Percentiles rank a stretch among this genome's conserved stretches.
Evolutionary conservation across 2,113 vertebrate genomes (phyloP).

Genomic region (Solea senegalensis): DNA sequence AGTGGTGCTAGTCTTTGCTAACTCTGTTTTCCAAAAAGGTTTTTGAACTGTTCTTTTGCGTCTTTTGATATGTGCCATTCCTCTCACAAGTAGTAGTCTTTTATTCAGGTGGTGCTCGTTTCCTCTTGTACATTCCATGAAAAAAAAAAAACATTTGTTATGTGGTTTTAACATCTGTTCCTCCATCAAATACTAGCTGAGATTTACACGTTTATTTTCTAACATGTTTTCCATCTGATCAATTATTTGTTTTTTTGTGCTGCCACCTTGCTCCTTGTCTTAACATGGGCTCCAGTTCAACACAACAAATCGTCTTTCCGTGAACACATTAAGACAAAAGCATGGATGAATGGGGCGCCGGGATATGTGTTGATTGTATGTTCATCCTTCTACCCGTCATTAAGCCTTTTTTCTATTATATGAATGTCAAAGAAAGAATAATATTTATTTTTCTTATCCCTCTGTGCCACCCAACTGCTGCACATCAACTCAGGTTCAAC

Average conservation of each 20-base stretch:
- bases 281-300: background rate
- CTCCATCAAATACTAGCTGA: slow-evolving; percentile 11
- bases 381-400: slow-evolving; percentile 44
- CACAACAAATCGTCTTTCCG: slow-evolving; percentile 1
- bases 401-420: slow-evolving; percentile 63
- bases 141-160: slow-evolving; percentile 1
- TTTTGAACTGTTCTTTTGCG: background rate
- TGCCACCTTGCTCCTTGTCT: slow-evolving; percentile 4
- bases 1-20: no score
- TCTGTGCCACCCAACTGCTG: slow-evolving; percentile 62
- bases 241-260: slow-evolving; percentile 5
- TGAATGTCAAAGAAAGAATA: slow-evolving; percentile 68
- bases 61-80: slow-evolving; percentile 45
- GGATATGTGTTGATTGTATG: slow-evolving; percentile 63
- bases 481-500: slow-evolving; percentile 69
- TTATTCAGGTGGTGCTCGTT: slow-evolving; percentile 40
- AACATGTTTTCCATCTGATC: background rate
- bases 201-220: background rate
- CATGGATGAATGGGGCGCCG: slow-evolving; percentile 5
- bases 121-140: slow-evolving; percentile 59
- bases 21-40: no score
- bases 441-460: slow-evolving; percentile 46
- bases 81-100: slow-evolving; percentile 38
- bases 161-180: slow-evolving; percentile 7
- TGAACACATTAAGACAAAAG: slow-evolving; percentile 2